Evolutionary conservation across 2,797 vertebrate species (phyloP), one percentile per base, ranked within the genome.

Genomic region (Vireo griseus): DNA sequence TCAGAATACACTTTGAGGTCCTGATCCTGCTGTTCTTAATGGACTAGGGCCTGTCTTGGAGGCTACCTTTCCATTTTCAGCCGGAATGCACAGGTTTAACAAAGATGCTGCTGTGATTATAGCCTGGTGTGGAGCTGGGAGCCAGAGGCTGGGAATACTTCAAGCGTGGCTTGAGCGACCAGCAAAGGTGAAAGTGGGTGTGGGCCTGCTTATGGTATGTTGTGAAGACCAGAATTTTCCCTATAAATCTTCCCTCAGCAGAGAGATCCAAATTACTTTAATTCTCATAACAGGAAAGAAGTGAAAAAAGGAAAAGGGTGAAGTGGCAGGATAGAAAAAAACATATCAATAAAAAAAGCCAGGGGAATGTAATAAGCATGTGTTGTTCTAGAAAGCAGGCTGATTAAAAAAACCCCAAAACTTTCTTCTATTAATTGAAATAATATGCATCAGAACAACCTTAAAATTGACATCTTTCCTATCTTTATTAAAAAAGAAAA

Each of bases 21-120:
- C 76, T 94, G 83, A 89, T 94, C 72, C 55, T 84, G 13, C 47
- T 74, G 11, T 29, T 89, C 33, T 89, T 94, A 81, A 92, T 88
- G 90, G 51, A 48, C 39, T 42, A 35, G 68, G 55, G n/a, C 44
- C 52, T 92, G 44, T 76, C 67, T 74, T 82, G 83, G 65, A 89
- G 66, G 24, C 39, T 31, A 9, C 63, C 16, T 82, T 74, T 78
- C 55, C 29, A 57, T 92, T 94, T 91, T 35, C 62, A 66, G 31
- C 22, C 21, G 31, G 62, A 58, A 78, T 40, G 47, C 39, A 54
- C 33, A 58, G 62, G 54, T 90, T 88, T 86, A 65, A 51, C 10
- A 3, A 42, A 83, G 66, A 29, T 52, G 72, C 61, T 83, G 54
- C 21, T n/a, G 72, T 85, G 69, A 47, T 54, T 88, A 8, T 5